Base-by-base conservation (phyloP, 92 coral and sea anemone genomes). In the Paramuricea clavata region DNA sequence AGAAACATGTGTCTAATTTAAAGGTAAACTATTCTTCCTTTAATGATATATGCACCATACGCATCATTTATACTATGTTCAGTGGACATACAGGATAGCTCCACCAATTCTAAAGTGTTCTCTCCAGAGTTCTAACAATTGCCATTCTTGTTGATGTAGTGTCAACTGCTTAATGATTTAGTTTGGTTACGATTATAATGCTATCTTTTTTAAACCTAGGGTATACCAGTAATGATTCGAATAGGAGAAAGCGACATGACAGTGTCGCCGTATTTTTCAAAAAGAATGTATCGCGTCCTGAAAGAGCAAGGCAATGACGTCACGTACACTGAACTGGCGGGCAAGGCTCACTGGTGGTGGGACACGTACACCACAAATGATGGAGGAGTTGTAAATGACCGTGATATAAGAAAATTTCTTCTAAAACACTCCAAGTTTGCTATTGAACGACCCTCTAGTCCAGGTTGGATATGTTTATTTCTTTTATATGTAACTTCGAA, bases 331-430 rank as follows among this genome's bases (percentile, higher is more conserved):
- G 99, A 97, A 69, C 41, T 97, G 35, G 61, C 97, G 13, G 89
- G 87, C 34, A 94, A 94, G 71, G 97, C 91, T 10, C 99, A 97
- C 81, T 97, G 99, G 99, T 97, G 99, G 99, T 97, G 99, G 99
- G 99, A 97, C 75, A 93, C 97, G 5, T 90, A 81, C 30, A 62
- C 73, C 26, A 97, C 98, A 11, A 97, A 97, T 64, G 99, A 97
- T 43, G 99, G 99, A 16, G 99, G 99, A n/a, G 99, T 90, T 5
- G 90, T 94, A 26, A 96, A 96, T 74, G 99, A 96, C 72, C 98
- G 97, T 43, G 91, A 94, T 78, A 94, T 96, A 25, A 92, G 99
- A 52, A 88, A 86, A 36, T 96, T 96, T 86, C 95, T 95, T 76
- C 74, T 88, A 17, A 81, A 74, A 60, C 98, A 94, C 67, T 93